Percentiles rank a stretch among this genome's conserved stretches.
phyloP scores from a whole-genome alignment of 2,888 invertebrate species.

The Oscheius sp. region DNA sequence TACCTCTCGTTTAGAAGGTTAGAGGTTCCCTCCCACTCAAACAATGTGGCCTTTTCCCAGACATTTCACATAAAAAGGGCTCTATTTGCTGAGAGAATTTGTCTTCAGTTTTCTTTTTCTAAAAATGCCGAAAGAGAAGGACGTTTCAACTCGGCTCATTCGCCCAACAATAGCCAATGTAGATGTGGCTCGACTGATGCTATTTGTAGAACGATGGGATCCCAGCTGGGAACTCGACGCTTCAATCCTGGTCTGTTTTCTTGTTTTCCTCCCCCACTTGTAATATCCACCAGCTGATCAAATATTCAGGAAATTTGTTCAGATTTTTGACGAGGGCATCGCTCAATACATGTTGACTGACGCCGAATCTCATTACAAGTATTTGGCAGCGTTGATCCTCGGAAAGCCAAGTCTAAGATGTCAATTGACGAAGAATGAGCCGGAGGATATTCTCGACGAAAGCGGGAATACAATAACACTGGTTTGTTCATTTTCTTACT shows the following conservation, averaged over 20 bases:
- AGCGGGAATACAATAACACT: constrained; percentile 44
- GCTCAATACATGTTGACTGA: constrained; percentile 67
- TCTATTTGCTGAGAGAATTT: background rate
- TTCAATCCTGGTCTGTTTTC: constrained; percentile 46
- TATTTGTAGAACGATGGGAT: constrained; percentile 58
- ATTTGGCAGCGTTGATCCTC: constrained; percentile 58
- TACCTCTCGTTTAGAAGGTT: background rate
- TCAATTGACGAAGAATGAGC: constrained; percentile 54
- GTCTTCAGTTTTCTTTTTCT: background rate
- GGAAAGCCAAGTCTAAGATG: constrained; percentile 59
- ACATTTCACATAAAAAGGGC: no score
- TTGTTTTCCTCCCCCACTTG: no score
- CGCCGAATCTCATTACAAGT: constrained; percentile 63
- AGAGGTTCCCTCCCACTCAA: background rate
- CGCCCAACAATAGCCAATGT: constrained; percentile 61
- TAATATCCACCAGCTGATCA: background rate
- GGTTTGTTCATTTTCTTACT: constrained; percentile 20
- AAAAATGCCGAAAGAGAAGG: constrained; percentile 57
- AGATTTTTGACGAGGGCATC: constrained; percentile 67
- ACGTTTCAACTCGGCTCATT: constrained; percentile 66
- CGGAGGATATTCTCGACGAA: constrained; percentile 57
- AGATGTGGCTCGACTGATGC: constrained; percentile 49
- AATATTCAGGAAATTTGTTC: no score
- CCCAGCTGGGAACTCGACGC: constrained; percentile 63
- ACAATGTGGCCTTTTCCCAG: background rate